These are phyloP conservation scores for Silurus aristotelis DNA, from an alignment of 2,797 vertebrate species.

Conservation along the genomic window DNA sequence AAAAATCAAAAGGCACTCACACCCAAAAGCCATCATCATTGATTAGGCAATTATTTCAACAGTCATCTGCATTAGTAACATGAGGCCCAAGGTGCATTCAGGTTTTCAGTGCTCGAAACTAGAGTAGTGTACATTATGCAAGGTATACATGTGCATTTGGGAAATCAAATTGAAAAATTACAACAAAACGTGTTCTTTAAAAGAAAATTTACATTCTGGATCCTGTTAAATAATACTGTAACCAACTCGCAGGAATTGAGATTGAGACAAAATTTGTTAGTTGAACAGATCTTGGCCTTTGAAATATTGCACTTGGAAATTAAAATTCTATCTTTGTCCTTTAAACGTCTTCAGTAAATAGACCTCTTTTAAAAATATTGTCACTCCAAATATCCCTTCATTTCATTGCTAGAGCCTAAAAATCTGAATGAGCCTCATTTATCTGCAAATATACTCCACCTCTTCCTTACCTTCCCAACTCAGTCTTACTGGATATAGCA, in stretches of 20 bases:
- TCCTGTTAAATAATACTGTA: slow-evolving; percentile 24
- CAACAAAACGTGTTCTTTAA: slow-evolving; percentile 9
- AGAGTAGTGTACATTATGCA: slow-evolving; percentile 13
- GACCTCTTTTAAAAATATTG: slow-evolving; percentile 35
- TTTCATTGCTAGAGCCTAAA: slow-evolving; percentile 21
- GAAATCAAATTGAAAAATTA: slow-evolving; percentile 8
- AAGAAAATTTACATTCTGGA: slow-evolving; percentile 24
- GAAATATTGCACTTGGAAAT: slow-evolving; percentile 53
- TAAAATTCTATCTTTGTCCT: slow-evolving; percentile 36
- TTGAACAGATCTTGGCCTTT: slow-evolving; percentile 43
- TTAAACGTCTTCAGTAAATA: slow-evolving; percentile 35
- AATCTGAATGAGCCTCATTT: slow-evolving; percentile 13
- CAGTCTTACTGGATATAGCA: neutral
- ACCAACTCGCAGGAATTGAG: neutral
- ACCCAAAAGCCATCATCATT: slow-evolving; percentile 45
- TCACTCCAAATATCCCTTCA: slow-evolving; percentile 34
- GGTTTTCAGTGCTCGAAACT: slow-evolving; percentile 37
- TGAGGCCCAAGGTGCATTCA: slow-evolving; percentile 37
- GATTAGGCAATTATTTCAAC: slow-evolving; percentile 43
- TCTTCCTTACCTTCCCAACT: slow-evolving; percentile 12
- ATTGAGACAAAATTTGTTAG: neutral
- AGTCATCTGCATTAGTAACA: slow-evolving; percentile 43
- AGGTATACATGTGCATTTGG: slow-evolving; percentile 22
- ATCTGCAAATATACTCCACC: slow-evolving; percentile 16
- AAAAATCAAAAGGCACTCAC: slow-evolving; percentile 59